Evolutionary conservation across 1,140 invertebrate species (phyloP).

Genomic region (Triops longicaudatus): DNA sequence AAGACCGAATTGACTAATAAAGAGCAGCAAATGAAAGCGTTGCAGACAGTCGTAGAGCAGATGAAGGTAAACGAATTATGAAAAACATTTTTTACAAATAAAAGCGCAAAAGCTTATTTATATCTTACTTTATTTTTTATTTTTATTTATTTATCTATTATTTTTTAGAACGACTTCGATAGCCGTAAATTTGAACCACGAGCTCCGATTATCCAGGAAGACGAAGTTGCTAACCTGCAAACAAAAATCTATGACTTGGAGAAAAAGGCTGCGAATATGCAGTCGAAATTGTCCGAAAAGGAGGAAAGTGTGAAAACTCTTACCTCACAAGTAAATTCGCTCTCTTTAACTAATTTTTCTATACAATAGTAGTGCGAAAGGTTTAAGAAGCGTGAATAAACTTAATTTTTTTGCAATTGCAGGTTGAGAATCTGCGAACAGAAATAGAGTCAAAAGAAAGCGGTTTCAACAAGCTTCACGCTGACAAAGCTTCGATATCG

Average conservation of each 20-base stretch:
- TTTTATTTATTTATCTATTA: no score
- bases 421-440: background rate
- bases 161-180: background rate
- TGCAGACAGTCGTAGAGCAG: conserved; percentile 22
- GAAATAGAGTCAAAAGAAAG: background rate
- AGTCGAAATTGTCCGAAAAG: background rate
- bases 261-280: background rate
- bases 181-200: background rate
- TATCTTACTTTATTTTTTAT: no score
- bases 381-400: background rate
- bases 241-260: conserved; percentile 18
- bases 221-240: conserved; percentile 4
- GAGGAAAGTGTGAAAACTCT: background rate
- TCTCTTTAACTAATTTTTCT: no score
- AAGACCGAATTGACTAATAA: conserved; percentile 24
- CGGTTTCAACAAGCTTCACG: conserved; percentile 14
- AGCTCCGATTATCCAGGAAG: background rate
- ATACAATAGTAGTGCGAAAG: no score
- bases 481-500: conserved; percentile 14
- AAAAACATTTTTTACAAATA: no score
- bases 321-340: conserved; percentile 10
- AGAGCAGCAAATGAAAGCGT: conserved; percentile 24
- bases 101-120: no score
- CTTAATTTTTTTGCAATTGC: background rate
- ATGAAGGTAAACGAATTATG: conserved; percentile 17